These are phyloP conservation scores for Sternotherus odoratus DNA, from an alignment of 2,797 vertebrate genomes.

Conservation along the genomic window DNA sequence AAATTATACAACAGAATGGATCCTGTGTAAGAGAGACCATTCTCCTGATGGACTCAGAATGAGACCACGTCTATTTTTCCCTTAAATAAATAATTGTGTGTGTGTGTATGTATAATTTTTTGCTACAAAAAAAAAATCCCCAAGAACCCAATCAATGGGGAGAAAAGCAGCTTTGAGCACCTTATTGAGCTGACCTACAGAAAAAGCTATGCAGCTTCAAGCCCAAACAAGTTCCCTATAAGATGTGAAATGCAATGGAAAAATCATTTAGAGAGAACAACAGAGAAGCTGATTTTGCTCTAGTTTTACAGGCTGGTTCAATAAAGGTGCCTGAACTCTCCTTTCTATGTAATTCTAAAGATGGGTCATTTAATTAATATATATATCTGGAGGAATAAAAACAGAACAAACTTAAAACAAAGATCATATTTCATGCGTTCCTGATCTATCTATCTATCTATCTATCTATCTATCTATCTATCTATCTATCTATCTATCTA, in stretches of 20 bases:
- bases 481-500: too few species aligned
- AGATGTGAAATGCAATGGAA: slow-evolving; percentile 76
- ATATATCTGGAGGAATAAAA: slow-evolving; percentile 54
- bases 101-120: slow-evolving; percentile 31
- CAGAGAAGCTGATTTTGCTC: slow-evolving; percentile 71
- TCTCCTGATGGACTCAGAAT: background rate
- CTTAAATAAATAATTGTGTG: background rate
- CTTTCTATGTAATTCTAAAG: slow-evolving; percentile 55
- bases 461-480: background rate
- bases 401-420: slow-evolving; percentile 56
- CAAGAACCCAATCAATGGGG: slow-evolving; percentile 63
- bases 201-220: slow-evolving; percentile 68
- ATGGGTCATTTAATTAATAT: slow-evolving; percentile 72
- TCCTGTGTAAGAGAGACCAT: background rate
- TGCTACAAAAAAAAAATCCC: background rate
- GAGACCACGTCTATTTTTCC: background rate
- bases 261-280: slow-evolving; percentile 74
- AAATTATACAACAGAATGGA: background rate
- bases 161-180: slow-evolving; percentile 68
- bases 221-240: slow-evolving; percentile 70
- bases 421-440: slow-evolving; percentile 7
- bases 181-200: slow-evolving; percentile 74
- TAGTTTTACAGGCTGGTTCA: slow-evolving; percentile 67
- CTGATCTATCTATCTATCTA: slow-evolving; percentile 10
- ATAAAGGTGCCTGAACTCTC: slow-evolving; percentile 68